phyloP scores from a whole-genome alignment of 2,888 invertebrate genomes.

The Craniophora ligustri region DNA sequence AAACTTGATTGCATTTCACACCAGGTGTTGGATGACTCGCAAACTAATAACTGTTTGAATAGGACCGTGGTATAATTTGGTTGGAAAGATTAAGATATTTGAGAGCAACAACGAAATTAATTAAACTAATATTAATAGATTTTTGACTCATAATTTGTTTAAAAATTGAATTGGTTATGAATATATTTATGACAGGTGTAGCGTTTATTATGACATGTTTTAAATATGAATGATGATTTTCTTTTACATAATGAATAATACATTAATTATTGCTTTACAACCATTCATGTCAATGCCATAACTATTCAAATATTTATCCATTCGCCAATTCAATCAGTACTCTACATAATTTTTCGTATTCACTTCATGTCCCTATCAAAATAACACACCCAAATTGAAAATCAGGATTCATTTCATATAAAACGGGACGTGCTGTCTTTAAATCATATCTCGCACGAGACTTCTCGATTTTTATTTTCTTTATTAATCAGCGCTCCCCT shows the following conservation, averaged over 20 bases:
- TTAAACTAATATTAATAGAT: neutral
- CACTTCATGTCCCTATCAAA: slow-evolving; percentile 51
- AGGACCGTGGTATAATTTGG: slow-evolving; percentile 56
- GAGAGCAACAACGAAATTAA: slow-evolving; percentile 28
- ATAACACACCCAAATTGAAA: slow-evolving; percentile 52
- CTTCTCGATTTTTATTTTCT: slow-evolving; percentile 76
- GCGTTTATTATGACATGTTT: slow-evolving; percentile 3
- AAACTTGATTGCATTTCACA: slow-evolving; percentile 88
- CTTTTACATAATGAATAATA: slow-evolving; percentile 16
- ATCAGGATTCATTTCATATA: slow-evolving; percentile 55
- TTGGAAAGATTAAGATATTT: slow-evolving; percentile 51
- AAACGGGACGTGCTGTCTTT: slow-evolving; percentile 66
- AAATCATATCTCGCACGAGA: slow-evolving; percentile 68
- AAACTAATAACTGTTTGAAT: slow-evolving; percentile 65
- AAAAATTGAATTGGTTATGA: neutral
- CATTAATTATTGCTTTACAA: neutral
- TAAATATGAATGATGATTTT: slow-evolving; percentile 5
- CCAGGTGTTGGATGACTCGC: slow-evolving; percentile 86
- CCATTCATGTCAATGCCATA: neutral
- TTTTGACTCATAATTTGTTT: neutral
- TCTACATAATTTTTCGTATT: slow-evolving; percentile 32
- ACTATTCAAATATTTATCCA: slow-evolving; percentile 10
- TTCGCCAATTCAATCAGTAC: slow-evolving; percentile 31
- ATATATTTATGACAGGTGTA: neutral
- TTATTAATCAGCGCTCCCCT: slow-evolving; percentile 82